Evolutionary conservation across 2,113 vertebrate genomes (phyloP).

Genomic region (Synchiropus splendidus): DNA sequence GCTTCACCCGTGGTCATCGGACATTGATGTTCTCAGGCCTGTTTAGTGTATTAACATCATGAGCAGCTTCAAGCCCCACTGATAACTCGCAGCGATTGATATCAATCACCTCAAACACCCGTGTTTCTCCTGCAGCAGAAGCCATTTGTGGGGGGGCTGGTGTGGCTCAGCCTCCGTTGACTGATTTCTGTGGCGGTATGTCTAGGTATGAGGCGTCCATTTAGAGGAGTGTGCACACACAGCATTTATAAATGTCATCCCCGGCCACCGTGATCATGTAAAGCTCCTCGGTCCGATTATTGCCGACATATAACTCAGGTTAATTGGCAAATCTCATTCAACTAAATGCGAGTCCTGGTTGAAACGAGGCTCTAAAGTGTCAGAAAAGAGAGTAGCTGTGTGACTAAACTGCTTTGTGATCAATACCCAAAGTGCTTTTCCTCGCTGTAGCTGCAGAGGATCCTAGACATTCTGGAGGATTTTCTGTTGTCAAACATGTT

Average conservation of each 20-base stretch:
- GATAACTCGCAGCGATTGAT: no score
- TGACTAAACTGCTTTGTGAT: conserved; percentile 19
- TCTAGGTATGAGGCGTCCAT: conserved; percentile 46
- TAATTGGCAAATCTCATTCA: conserved; percentile 60
- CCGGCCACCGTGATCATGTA: conserved; percentile 57
- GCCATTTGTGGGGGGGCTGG: not conserved
- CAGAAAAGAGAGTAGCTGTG: conserved; percentile 20
- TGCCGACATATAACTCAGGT: conserved; percentile 55
- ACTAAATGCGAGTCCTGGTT: conserved; percentile 42
- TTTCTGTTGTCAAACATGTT: no score
- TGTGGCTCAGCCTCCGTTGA: not conserved
- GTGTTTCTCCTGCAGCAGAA: conserved; percentile 5
- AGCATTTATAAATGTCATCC: conserved; percentile 70
- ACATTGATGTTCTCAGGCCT: no score
- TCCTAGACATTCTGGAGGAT: no score
- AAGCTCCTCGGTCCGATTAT: conserved; percentile 52
- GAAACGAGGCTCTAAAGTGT: conserved; percentile 44
- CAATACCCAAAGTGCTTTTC: conserved; percentile 14
- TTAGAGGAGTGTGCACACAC: conserved; percentile 59
- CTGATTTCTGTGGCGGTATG: not conserved
- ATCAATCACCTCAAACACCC: no score
- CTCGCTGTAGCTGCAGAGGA: not conserved
- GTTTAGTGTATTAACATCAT: no score
- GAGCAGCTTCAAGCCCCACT: no score
- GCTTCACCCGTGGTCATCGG: no score